phyloP scores from a whole-genome alignment of 37 sponge, comb jelly and placozoan genomes.

The Aplysina aerophoba region DNA sequence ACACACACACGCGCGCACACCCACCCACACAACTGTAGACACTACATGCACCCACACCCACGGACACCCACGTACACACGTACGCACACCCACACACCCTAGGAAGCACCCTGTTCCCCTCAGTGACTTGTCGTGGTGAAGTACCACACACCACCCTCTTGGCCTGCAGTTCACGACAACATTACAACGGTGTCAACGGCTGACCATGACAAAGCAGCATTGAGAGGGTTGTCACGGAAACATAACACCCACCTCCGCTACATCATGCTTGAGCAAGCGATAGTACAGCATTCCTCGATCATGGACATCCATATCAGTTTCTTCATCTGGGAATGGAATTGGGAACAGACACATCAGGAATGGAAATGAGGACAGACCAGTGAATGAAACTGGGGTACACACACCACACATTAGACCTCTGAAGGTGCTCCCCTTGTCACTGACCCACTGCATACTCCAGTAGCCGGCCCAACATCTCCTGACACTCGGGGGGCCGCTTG shows the following conservation, averaged over 20 bases:
- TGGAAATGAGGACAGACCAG: too few relatives aligned
- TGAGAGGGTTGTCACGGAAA: too few relatives aligned
- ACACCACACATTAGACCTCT: too few relatives aligned
- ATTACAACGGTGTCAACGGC: too few relatives aligned
- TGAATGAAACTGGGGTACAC: too few relatives aligned
- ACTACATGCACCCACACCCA: not conserved
- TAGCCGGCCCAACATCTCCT: conserved; percentile 85
- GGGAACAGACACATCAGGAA: too few relatives aligned
- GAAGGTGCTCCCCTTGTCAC: not conserved
- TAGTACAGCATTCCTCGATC: conserved; percentile 94
- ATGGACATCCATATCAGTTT: conserved; percentile 91
- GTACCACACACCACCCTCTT: conserved; percentile 67
- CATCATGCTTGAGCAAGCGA: conserved; percentile 79
- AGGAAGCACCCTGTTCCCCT: conserved; percentile 66
- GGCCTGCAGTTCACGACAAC: too few relatives aligned
- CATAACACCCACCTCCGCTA: conserved; percentile 48
- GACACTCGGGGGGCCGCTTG: conserved; percentile 96
- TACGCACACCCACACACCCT: conserved; percentile 42
- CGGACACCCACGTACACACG: not conserved
- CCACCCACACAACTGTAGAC: not conserved
- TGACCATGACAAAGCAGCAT: too few relatives aligned
- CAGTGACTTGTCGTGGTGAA: conserved; percentile 40
- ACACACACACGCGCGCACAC: not conserved
- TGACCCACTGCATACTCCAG: conserved; percentile 82
- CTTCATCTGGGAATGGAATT: conserved; percentile 71